A percentile compares a stretch with the other conserved stretches of the same genome.
These are phyloP conservation scores for Staurois parvus DNA, from an alignment of 2,797 vertebrate species.

Conservation along the genomic window DNA sequence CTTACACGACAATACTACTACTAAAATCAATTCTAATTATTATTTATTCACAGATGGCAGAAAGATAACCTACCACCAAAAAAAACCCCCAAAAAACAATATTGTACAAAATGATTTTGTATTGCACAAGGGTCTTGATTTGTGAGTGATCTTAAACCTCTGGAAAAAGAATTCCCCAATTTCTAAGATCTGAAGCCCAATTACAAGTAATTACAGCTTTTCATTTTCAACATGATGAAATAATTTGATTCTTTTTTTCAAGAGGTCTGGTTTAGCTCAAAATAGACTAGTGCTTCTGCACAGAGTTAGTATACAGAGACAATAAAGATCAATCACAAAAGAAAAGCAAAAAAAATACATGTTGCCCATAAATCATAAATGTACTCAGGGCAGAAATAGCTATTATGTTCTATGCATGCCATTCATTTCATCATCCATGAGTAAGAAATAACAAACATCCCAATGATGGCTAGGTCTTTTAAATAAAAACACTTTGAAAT, in stretches of 20 bases:
- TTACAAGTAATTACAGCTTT: constrained; percentile 99
- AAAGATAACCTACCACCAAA: constrained; percentile 81
- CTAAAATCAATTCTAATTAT: background rate
- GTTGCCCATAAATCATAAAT: constrained; percentile 92
- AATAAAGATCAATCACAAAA: constrained; percentile 90
- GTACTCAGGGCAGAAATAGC: constrained; percentile 84
- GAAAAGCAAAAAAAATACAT: constrained; percentile 77
- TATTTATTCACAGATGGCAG: background rate
- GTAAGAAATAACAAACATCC: constrained; percentile 87
- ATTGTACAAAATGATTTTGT: constrained; percentile 96
- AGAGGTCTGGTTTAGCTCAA: constrained; percentile 97
- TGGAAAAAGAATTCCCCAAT: constrained; percentile 93
- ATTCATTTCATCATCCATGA: constrained; percentile 83
- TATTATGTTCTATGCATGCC: constrained; percentile 83
- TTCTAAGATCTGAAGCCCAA: constrained; percentile 94
- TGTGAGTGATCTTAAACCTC: constrained; percentile 87
- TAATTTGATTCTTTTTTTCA: constrained; percentile 98
- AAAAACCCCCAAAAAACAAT: constrained; percentile 83
- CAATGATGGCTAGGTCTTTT: constrained; percentile 68
- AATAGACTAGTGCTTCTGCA: constrained; percentile 93
- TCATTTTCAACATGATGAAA: constrained; percentile 99
- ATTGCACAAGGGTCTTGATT: constrained; percentile 89
- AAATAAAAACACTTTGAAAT: constrained; percentile 73
- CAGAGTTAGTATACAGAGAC: constrained; percentile 93
- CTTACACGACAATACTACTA: background rate